Percentiles rank a stretch among this genome's conserved stretches.
These are phyloP conservation scores for Hirtodrosophila alboralis DNA, from an alignment of 2,888 invertebrate species.

Conservation along the genomic window DNA sequence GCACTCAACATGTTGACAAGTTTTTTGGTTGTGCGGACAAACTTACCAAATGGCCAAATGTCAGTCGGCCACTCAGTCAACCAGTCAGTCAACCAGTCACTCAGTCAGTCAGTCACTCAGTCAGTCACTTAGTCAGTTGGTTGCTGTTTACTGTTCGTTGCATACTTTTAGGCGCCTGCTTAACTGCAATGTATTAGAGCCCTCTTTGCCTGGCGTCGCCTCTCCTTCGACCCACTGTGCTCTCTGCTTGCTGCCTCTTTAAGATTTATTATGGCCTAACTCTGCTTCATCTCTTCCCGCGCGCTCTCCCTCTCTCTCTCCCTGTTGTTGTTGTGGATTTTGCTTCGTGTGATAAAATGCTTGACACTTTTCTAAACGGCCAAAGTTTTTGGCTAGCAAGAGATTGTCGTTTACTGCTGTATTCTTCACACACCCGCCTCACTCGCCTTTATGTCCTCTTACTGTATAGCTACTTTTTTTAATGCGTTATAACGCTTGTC, in stretches of 20 bases:
- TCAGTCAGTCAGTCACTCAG: constrained; percentile 25
- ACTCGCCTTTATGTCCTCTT: background rate
- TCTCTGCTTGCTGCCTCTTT: constrained; percentile 21
- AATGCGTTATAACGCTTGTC: constrained; percentile 68
- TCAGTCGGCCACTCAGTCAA: constrained; percentile 40
- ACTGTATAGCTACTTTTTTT: constrained; percentile 60
- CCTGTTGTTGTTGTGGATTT: constrained; percentile 44
- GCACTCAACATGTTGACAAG: constrained; percentile 76
- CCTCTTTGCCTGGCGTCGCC: constrained; percentile 11
- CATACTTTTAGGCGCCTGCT: constrained; percentile 66
- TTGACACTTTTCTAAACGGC: constrained; percentile 79
- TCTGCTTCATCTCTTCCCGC: constrained; percentile 22
- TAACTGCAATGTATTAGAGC: constrained; percentile 55
- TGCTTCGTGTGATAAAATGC: constrained; percentile 73
- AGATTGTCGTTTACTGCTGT: constrained; percentile 51
- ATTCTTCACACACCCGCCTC: background rate
- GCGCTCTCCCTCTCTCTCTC: no score
- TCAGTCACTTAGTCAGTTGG: constrained; percentile 32
- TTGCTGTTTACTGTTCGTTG: constrained; percentile 56
- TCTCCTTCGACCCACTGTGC: constrained; percentile 1
- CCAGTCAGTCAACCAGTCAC: no score
- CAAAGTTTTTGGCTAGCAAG: constrained; percentile 73
- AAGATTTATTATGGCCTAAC: constrained; percentile 58
- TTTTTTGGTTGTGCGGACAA: constrained; percentile 55
- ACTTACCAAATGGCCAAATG: constrained; percentile 63